A percentile compares a stretch with the other conserved stretches of the same genome.
Conservation (phyloP, 1,140 invertebrate species). For the Arion vulgaris region DNA sequence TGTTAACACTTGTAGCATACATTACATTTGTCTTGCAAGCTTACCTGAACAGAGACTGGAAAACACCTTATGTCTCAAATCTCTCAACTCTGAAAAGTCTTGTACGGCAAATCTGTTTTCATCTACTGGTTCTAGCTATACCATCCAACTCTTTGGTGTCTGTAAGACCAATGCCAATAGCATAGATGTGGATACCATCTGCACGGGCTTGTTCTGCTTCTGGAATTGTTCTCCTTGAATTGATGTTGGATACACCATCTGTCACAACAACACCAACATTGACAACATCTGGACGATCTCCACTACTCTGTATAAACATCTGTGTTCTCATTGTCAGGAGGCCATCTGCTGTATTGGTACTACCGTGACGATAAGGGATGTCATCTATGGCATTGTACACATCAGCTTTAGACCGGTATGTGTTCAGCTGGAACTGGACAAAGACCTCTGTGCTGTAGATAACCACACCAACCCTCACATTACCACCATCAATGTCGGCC, state of each 20-base stretch:
- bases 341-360: constrained; percentile 26
- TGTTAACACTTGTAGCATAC: too few species aligned
- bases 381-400: constrained; percentile 24
- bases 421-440: constrained; percentile 33
- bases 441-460: constrained; percentile 18
- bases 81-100: constrained; percentile 9
- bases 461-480: constrained; percentile 19
- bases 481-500: constrained; percentile 20
- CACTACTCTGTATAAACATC: constrained; percentile 7
- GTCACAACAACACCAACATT: constrained; percentile 18
- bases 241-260: constrained; percentile 28
- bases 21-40: too few species aligned
- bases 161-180: constrained; percentile 24
- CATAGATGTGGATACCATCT: constrained; percentile 26
- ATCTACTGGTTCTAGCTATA: constrained; percentile 14
- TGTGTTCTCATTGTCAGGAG: constrained; percentile 3
- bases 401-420: neutral
- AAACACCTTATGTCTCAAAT: constrained; percentile 12
- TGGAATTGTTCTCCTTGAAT: constrained; percentile 15
- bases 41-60: constrained; percentile 5
- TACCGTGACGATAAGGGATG: constrained; percentile 19
- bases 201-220: constrained; percentile 19
- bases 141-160: constrained; percentile 29
- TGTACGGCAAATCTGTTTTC: constrained; percentile 19
- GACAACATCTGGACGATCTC: constrained; percentile 24